Conservation (phyloP, 2,797 vertebrate genomes). For the Varecia variegata region DNA sequence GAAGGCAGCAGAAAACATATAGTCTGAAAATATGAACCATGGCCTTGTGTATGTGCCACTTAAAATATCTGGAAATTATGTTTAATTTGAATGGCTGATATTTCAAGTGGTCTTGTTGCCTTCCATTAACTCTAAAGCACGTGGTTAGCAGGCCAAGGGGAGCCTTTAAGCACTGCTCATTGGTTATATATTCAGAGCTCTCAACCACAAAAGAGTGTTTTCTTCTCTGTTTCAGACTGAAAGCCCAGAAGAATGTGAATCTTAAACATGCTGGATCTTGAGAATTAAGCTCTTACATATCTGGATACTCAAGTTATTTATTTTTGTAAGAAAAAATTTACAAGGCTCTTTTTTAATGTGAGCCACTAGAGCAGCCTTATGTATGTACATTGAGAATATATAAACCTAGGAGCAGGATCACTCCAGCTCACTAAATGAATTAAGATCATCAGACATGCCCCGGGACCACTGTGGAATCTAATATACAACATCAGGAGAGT, state of each 20-base stretch:
- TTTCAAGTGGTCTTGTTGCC: not conserved
- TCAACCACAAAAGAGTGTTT: conserved; percentile 36
- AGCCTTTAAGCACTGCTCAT: not conserved
- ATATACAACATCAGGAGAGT: conserved; percentile 76
- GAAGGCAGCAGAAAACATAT: not conserved
- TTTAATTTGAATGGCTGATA: not conserved
- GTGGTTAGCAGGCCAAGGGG: not conserved
- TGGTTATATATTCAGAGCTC: conserved; percentile 18
- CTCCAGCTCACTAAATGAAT: conserved; percentile 80
- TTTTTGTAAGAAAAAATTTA: conserved; percentile 83
- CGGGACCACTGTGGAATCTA: conserved; percentile 77
- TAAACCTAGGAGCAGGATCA: conserved; percentile 58
- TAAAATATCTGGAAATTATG: not conserved
- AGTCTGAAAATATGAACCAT: not conserved
- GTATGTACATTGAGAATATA: conserved; percentile 70
- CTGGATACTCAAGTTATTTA: conserved; percentile 77
- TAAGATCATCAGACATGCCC: conserved; percentile 82
- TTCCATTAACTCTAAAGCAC: not conserved
- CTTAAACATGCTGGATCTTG: conserved; percentile 59
- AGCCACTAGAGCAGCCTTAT: conserved; percentile 70
- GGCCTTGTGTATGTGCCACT: not conserved
- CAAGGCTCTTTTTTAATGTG: conserved; percentile 75
- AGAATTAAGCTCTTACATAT: conserved; percentile 72
- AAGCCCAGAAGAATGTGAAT: conserved; percentile 65
- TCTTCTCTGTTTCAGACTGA: conserved; percentile 44